Evolutionary conservation across 92 coral and sea anemone genomes (phyloP).

Genomic region (Umimayanthus kanabou): DNA sequence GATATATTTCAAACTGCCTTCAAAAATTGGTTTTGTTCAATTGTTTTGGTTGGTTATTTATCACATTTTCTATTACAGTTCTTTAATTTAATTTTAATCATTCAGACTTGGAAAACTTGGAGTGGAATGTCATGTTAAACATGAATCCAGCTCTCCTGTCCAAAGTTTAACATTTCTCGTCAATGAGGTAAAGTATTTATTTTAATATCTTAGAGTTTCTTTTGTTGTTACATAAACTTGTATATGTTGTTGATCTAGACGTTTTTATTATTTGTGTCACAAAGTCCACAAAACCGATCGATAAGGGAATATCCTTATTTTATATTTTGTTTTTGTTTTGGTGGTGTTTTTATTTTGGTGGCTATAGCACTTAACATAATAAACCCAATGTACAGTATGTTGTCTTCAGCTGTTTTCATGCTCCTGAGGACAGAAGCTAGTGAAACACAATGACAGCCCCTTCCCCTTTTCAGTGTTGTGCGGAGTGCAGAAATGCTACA

Average conservation of each 20-base stretch:
- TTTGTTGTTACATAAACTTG: background rate
- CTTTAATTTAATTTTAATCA: constrained; percentile 45
- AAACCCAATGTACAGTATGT: background rate
- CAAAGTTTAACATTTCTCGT: constrained; percentile 75
- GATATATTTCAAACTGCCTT: background rate
- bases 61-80: constrained; percentile 14
- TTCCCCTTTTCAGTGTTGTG: too few relatives aligned
- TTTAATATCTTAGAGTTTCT: background rate
- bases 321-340: background rate
- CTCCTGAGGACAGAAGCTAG: background rate
- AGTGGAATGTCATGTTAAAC: constrained; percentile 85
- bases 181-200: constrained; percentile 75
- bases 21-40: background rate
- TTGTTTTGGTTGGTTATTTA: background rate
- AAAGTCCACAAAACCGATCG: too few relatives aligned
- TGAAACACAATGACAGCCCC: too few relatives aligned
- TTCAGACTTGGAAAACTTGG: constrained; percentile 89
- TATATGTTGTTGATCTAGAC: background rate
- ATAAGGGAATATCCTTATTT: background rate
- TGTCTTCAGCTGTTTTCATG: background rate
- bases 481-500: too few relatives aligned
- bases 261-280: background rate
- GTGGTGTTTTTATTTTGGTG: background rate
- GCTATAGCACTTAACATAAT: too few relatives aligned
- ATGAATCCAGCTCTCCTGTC: constrained; percentile 76